Evolutionary conservation across 2,797 vertebrate species (phyloP), one percentile per base, ranked within the genome.

Genomic region (Argentina silus): DNA sequence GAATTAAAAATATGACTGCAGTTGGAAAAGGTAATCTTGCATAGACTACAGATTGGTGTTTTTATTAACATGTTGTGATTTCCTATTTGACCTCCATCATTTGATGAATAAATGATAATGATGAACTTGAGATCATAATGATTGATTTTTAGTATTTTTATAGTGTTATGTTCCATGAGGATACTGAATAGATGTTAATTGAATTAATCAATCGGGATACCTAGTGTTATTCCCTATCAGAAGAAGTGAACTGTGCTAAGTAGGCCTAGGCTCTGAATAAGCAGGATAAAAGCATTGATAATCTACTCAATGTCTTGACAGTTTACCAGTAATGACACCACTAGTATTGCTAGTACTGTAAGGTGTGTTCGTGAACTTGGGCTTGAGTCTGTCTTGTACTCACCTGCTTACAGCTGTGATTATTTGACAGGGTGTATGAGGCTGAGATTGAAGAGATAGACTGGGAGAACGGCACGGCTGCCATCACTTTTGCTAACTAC

Each of bases 381-480:
- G 71, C 77, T 85, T 71, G 79, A 78, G 85, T 96, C 84, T 90
- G 88, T 92, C 94, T 94, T 93, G 91, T 97, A 98, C 98, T 99
- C 98, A 99, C 97, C 96, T 95, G 97, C 96, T 99, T 98, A 99
- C 97, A 98, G 97, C 93, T 94, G 94, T 97, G 95, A 96, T 97
- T 97, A 94, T 94, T 98, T 97, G 95, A 85, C 96, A 99, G 98
- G 95, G 92, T 95, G 92, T 99, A 99, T 4, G 97, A 99, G 88
- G 98, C 98, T 55, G 98, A 99, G 92, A 98, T 99, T 81, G 98
- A 99, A 92, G 98, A 99, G 93, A 94, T 99, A 89, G 97, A 99
- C 82, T 93, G 94, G 78, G 98, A 99, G 73, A 99, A 99, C 0
- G 92, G 95, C 78, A 99, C 97, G 0, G 98, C 97, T 67, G 98